Percentiles rank a stretch among this genome's conserved stretches.
Evolutionary conservation across 2,797 vertebrate genomes (phyloP).

Genomic region (Hippocampus kuda): DNA sequence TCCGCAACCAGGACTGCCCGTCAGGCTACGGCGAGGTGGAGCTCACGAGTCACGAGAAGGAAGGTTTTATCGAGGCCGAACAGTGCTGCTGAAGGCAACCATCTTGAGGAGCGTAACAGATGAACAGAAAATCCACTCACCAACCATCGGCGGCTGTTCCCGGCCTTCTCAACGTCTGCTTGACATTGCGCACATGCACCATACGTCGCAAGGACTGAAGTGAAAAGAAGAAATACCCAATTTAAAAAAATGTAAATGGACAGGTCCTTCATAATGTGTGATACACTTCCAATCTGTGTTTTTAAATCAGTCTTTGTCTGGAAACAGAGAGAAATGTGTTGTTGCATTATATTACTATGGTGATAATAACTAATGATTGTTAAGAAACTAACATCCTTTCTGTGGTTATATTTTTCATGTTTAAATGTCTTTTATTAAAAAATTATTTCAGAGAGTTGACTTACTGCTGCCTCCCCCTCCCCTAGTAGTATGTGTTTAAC

Average conservation of each 20-base stretch:
- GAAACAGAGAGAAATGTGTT: constrained; percentile 40
- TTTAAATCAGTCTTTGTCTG: not conserved
- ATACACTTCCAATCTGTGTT: constrained; percentile 41
- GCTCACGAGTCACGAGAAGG: constrained; percentile 80
- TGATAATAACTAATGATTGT: constrained; percentile 15
- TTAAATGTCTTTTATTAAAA: constrained; percentile 53
- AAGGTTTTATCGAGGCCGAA: constrained; percentile 86
- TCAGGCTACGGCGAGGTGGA: constrained; percentile 85
- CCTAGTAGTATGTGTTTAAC: too few relatives aligned
- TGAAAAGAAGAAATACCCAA: constrained; percentile 4
- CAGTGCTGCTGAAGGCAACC: constrained; percentile 71
- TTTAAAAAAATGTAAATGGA: constrained; percentile 22
- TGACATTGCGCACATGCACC: constrained; percentile 11
- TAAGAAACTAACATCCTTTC: constrained; percentile 7
- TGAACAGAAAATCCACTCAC: not conserved
- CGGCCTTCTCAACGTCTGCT: constrained; percentile 46
- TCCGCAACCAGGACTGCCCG: constrained; percentile 75
- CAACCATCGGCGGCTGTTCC: constrained; percentile 16
- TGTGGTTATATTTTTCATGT: constrained; percentile 31
- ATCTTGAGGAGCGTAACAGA: not conserved
- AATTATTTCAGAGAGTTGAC: not conserved
- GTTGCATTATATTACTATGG: constrained; percentile 28
- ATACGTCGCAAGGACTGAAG: not conserved
- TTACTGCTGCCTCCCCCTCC: not conserved
- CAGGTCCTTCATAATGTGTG: constrained; percentile 64